Conservation (phyloP, 2,113 vertebrate species). For the Athene noctua region DNA sequence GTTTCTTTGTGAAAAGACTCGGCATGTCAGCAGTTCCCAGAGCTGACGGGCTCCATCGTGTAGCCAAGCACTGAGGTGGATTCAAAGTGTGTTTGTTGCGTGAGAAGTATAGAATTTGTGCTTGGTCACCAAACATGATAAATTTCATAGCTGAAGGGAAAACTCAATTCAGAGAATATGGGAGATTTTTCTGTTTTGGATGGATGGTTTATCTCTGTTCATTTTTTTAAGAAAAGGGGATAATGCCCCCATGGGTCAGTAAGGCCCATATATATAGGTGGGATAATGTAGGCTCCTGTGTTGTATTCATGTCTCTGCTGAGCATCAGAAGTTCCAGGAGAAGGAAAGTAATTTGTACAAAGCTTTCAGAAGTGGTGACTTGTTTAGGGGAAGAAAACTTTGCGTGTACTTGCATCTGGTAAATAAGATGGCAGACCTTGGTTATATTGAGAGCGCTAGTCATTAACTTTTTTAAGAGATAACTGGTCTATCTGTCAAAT, state of each 20-base stretch:
- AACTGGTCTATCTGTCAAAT: neutral
- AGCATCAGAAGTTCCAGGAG: neutral
- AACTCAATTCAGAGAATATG: neutral
- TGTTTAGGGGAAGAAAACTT: neutral
- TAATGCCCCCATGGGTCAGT: rapidly evolving
- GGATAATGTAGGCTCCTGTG: neutral
- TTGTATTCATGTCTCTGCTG: neutral
- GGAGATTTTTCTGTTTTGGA: neutral
- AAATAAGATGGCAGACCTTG: neutral
- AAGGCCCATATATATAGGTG: too few species aligned
- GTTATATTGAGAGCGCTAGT: neutral
- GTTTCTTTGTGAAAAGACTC: neutral
- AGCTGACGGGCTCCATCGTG: rapidly evolving
- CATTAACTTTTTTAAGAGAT: neutral
- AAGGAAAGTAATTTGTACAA: neutral
- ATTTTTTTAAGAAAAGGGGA: neutral
- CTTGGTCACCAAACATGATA: neutral
- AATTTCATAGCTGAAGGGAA: neutral
- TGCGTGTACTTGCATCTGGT: neutral
- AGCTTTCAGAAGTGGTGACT: neutral
- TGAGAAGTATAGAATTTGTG: neutral
- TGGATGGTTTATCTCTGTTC: neutral
- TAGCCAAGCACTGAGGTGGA: neutral
- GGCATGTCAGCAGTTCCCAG: rapidly evolving
- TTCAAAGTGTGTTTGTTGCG: rapidly evolving